phyloP scores from a whole-genome alignment of 30 jellyfish, hydroid and myxozoan genomes.

The Cassiopea andromeda region DNA sequence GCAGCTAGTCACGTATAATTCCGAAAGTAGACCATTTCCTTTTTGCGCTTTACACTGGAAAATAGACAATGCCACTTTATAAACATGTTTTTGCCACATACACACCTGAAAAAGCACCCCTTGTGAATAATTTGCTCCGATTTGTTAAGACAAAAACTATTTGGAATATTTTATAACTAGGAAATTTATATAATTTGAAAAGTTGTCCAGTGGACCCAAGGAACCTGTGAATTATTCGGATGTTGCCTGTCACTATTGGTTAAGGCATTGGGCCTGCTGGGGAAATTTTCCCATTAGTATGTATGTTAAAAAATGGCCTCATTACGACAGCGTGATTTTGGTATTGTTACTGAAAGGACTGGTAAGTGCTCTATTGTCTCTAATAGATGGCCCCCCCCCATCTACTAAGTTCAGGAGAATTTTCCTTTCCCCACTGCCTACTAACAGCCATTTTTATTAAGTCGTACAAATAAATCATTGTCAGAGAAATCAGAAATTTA shows the following conservation, averaged over 20 bases:
- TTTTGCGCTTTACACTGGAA: slow-evolving; percentile 8
- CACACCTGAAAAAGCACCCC: background rate
- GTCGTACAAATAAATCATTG: too few relatives aligned
- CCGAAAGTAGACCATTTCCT: slow-evolving; percentile 4
- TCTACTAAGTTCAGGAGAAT: too few relatives aligned
- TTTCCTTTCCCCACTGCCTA: too few relatives aligned
- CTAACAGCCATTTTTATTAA: too few relatives aligned
- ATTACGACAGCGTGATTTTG: too few relatives aligned
- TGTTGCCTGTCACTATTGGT: background rate
- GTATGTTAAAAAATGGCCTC: too few relatives aligned
- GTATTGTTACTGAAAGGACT: too few relatives aligned
- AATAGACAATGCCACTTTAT: background rate
- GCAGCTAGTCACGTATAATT: slow-evolving; percentile 26
- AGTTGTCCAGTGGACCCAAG: slow-evolving; percentile 55
- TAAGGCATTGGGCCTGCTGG: slow-evolving; percentile 69
- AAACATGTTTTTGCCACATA: background rate
- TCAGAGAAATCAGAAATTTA: too few relatives aligned
- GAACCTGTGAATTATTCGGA: slow-evolving; percentile 51
- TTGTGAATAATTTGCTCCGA: too few relatives aligned
- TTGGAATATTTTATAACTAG: background rate
- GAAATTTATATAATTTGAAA: slow-evolving; percentile 36
- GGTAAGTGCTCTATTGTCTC: too few relatives aligned
- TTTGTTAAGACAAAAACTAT: too few relatives aligned
- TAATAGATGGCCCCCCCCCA: too few relatives aligned
- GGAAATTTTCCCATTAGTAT: slow-evolving; percentile 11